phyloP scores from a whole-genome alignment of 2,113 vertebrate species.

The Eulemur rufifrons region DNA sequence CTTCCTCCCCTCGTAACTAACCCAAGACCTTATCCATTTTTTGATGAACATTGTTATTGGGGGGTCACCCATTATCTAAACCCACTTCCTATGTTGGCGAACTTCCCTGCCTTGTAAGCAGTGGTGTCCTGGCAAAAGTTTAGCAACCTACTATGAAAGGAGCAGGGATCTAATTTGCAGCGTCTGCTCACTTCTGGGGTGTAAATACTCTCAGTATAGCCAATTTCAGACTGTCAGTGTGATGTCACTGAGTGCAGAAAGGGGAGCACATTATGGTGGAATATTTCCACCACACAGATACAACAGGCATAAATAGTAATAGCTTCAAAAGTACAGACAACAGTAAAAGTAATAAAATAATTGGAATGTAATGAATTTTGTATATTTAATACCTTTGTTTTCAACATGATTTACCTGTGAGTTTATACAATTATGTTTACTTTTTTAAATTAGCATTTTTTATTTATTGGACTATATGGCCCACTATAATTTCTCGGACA shows the following conservation, averaged over 20 bases:
- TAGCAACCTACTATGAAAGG: neutral
- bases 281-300: neutral
- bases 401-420: neutral
- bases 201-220: neutral
- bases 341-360: neutral
- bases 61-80: neutral
- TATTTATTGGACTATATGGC: neutral
- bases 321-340: neutral
- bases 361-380: neutral
- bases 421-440: neutral
- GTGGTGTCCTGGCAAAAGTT: neutral
- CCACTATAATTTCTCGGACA: neutral
- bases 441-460: conserved; percentile 3
- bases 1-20: neutral
- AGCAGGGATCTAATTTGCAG: neutral
- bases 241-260: neutral
- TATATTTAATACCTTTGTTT: neutral
- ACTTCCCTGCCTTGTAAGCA: neutral
- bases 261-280: neutral
- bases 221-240: neutral
- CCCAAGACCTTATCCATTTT: neutral
- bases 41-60: neutral
- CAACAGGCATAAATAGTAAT: neutral
- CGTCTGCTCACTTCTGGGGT: neutral
- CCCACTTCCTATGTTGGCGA: neutral